Evolutionary conservation across 2,888 invertebrate genomes (phyloP).

Genomic region (Pseudococcus viburni): DNA sequence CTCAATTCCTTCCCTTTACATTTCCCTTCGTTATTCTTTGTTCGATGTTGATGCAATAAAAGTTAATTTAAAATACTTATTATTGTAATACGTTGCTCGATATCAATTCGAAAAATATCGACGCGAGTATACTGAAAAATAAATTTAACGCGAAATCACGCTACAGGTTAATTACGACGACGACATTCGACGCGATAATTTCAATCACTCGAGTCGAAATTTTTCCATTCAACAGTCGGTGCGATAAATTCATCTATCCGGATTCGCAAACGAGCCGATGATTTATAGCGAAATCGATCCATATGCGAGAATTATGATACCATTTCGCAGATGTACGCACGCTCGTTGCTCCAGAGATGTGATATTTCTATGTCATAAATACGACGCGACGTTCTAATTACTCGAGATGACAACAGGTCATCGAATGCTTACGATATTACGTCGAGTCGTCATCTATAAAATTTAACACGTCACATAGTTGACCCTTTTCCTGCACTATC

Average conservation of each 20-base stretch:
- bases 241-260: background rate
- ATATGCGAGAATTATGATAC: background rate
- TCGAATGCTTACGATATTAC: background rate
- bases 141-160: background rate
- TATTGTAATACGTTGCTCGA: background rate
- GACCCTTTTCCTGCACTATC: background rate
- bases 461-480: background rate
- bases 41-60: background rate
- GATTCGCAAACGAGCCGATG: background rate
- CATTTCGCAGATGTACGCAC: background rate
- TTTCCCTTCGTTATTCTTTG: background rate
- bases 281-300: background rate
- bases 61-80: background rate
- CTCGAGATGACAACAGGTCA: background rate
- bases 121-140: background rate
- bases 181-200: conserved; percentile 15
- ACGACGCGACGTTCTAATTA: conserved; percentile 9
- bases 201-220: background rate
- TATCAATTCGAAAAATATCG: background rate
- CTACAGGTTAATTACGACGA: conserved; percentile 9
- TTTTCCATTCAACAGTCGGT: background rate
- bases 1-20: background rate
- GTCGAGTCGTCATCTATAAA: background rate
- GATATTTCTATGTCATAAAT: conserved; percentile 5
- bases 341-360: background rate